Percentiles rank a stretch among this genome's conserved stretches.
Conservation (phyloP, 30 jellyfish, hydroid and myxozoan genomes). For the Hydractinia echinata region DNA sequence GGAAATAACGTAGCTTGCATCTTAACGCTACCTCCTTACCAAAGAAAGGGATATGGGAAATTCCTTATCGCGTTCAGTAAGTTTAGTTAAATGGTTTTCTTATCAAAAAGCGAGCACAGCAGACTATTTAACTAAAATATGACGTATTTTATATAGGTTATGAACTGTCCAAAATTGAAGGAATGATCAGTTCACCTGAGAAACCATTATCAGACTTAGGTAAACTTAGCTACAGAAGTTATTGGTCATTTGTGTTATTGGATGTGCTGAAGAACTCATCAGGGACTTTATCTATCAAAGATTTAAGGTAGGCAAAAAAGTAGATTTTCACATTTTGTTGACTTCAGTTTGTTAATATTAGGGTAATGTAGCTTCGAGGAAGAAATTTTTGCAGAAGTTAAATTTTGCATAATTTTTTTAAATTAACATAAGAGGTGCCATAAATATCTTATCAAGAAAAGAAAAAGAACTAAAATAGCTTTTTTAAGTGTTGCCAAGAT, state of each 20-base stretch:
- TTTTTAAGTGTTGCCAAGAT: too few species aligned
- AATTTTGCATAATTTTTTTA: too few species aligned
- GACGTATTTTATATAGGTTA: conserved; percentile 51
- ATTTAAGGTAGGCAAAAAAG: conserved; percentile 53
- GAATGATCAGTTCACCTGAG: conserved; percentile 94
- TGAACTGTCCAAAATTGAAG: conserved; percentile 88
- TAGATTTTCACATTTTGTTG: not conserved
- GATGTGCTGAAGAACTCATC: conserved; percentile 73
- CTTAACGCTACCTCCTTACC: conserved; percentile 92
- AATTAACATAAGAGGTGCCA: too few species aligned
- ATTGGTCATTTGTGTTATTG: conserved; percentile 92
- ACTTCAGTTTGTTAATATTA: too few species aligned
- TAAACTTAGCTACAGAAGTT: conserved; percentile 83
- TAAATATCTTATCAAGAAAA: too few species aligned
- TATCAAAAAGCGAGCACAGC: not conserved
- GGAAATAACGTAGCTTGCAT: conserved; percentile 96
- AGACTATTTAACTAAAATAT: not conserved
- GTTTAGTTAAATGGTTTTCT: not conserved
- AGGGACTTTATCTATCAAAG: conserved; percentile 78
- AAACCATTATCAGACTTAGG: conserved; percentile 98
- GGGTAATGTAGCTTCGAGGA: too few species aligned
- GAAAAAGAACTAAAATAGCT: too few species aligned
- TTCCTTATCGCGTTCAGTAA: conserved; percentile 95
- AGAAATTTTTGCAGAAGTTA: too few species aligned
- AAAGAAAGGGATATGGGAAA: conserved; percentile 97